Evolutionary conservation across 2,797 vertebrate genomes (phyloP).

Genomic region (Novumbra hubbsi): DNA sequence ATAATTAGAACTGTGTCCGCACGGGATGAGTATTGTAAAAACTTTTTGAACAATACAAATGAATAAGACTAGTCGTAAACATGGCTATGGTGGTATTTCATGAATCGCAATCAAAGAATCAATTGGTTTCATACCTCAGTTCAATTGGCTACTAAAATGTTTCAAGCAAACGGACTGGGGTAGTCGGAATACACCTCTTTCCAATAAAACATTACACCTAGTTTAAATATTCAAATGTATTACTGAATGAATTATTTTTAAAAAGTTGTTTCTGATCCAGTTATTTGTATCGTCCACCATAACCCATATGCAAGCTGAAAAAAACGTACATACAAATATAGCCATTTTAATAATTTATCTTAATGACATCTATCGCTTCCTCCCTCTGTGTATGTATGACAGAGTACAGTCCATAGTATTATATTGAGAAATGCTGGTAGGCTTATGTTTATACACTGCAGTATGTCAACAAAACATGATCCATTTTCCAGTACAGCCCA

Average conservation of each 20-base stretch:
- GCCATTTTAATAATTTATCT: not conserved
- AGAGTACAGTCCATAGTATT: not conserved
- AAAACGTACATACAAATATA: not conserved
- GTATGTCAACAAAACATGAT: not conserved
- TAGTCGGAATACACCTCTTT: not conserved
- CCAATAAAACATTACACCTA: not conserved
- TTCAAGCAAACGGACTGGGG: not conserved
- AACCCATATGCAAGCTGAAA: not conserved
- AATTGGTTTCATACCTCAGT: not conserved
- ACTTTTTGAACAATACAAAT: too few species aligned
- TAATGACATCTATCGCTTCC: not conserved
- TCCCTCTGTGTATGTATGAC: not conserved
- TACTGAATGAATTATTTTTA: not conserved
- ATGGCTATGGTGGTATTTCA: too few species aligned
- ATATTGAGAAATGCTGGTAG: not conserved
- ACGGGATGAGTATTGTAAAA: too few species aligned
- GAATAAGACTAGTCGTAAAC: too few species aligned
- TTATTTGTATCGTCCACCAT: not conserved
- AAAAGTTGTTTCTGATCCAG: not conserved
- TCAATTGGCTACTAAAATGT: not conserved
- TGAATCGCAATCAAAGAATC: not conserved
- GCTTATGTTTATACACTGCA: not conserved
- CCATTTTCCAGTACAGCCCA: not conserved
- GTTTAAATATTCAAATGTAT: not conserved
- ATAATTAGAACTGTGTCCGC: too few species aligned